A percentile compares a stretch with the other conserved stretches of the same genome.
phyloP scores from a whole-genome alignment of 2,797 vertebrate species.

The Atherinosoma microstoma region DNA sequence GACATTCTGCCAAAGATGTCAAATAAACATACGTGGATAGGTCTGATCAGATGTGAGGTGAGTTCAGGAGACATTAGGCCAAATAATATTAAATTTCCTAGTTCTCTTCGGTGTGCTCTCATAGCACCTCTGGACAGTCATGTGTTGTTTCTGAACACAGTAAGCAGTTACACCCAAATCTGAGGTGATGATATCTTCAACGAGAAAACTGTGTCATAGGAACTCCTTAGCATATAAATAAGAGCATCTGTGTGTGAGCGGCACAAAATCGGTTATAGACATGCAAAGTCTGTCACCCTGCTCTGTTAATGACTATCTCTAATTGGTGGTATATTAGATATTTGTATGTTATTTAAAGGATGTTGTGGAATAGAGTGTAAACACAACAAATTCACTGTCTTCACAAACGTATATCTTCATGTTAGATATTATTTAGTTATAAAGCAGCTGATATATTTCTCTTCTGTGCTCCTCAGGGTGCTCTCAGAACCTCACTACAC shows the following conservation, averaged over 20 bases:
- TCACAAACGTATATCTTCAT: background rate
- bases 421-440: background rate
- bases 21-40: background rate
- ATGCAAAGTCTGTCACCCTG: background rate
- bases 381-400: background rate
- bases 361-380: background rate
- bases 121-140: too few species aligned
- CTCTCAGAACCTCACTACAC: constrained; percentile 79
- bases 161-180: too few species aligned
- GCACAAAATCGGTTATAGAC: background rate
- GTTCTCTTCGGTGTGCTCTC: too few species aligned
- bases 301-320: background rate
- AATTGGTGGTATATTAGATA: background rate
- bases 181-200: too few species aligned
- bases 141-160: too few species aligned
- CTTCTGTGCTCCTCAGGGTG: constrained; percentile 77
- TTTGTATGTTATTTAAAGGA: background rate
- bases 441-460: constrained; percentile 1
- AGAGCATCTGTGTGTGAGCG: too few species aligned
- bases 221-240: too few species aligned
- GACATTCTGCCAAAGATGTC: background rate
- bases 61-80: background rate
- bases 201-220: too few species aligned
- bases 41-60: constrained; percentile 3
- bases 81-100: background rate